Evolutionary conservation across 2,113 vertebrate species (phyloP).

Genomic region (Bostrychus sinensis): DNA sequence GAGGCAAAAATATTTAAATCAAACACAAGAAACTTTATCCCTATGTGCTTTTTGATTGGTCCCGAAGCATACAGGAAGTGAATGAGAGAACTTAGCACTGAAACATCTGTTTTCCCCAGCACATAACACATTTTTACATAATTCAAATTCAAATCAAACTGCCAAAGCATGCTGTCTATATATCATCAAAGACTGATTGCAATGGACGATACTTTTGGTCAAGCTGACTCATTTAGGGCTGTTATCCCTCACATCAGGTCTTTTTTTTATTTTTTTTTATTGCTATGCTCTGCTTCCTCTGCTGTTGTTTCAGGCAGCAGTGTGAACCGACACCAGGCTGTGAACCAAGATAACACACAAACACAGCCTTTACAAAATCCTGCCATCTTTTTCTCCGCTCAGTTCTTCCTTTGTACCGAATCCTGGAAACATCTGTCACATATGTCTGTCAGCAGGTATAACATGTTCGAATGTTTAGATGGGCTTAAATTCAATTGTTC

Average conservation of each 20-base stretch:
- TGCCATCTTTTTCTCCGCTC: slow-evolving; percentile 10
- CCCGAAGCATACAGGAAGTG: not conserved
- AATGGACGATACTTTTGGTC: too few species aligned
- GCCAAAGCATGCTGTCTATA: not conserved
- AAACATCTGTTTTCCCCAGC: not conserved
- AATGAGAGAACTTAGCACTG: not conserved
- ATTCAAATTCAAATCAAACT: not conserved
- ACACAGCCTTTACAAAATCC: slow-evolving; percentile 27
- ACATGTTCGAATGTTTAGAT: not conserved
- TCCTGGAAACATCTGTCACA: slow-evolving; percentile 28
- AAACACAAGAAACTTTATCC: too few species aligned
- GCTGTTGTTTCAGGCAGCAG: slow-evolving; percentile 40
- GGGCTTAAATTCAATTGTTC: not conserved
- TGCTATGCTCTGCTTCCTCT: not conserved
- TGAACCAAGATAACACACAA: slow-evolving; percentile 35
- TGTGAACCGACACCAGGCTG: slow-evolving; percentile 27
- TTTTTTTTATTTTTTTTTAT: not conserved
- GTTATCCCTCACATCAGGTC: not conserved
- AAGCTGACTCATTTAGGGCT: not conserved
- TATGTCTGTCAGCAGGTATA: slow-evolving; percentile 8
- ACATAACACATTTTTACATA: not conserved
- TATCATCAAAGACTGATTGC: too few species aligned
- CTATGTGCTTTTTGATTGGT: too few species aligned
- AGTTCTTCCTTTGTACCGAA: slow-evolving; percentile 11
- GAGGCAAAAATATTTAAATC: too few species aligned